Percentiles rank a stretch among this genome's conserved stretches.
phyloP scores from a whole-genome alignment of 2,113 vertebrate species.

The Natator depressus region DNA sequence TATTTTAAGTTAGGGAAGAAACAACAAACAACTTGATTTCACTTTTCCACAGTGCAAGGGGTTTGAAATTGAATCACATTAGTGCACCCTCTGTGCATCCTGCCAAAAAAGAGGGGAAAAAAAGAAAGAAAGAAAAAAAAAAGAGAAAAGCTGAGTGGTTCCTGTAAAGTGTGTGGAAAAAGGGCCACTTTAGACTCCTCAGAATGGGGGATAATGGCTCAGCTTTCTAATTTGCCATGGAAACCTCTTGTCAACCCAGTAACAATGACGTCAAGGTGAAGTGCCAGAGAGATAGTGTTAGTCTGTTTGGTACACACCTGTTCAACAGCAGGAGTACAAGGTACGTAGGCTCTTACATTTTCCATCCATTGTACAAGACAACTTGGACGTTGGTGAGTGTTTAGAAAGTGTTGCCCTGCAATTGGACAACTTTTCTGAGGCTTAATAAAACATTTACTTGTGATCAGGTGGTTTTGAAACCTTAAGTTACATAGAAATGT shows the following conservation, averaged over 20 bases:
- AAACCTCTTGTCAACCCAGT: constrained; percentile 74
- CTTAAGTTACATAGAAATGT: background rate
- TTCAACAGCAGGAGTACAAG: constrained; percentile 63
- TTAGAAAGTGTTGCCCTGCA: background rate
- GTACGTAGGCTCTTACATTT: constrained; percentile 62
- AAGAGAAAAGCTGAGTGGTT: constrained; percentile 48
- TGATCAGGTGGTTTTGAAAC: background rate
- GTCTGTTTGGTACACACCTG: constrained; percentile 67
- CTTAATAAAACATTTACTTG: background rate
- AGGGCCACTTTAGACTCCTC: constrained; percentile 57
- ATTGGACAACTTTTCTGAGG: background rate
- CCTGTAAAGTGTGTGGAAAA: constrained; percentile 25
- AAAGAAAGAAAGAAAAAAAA: no score
- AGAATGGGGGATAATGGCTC: constrained; percentile 66
- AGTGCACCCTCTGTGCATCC: background rate
- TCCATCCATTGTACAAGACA: constrained; percentile 1
- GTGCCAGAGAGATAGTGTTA: constrained; percentile 6
- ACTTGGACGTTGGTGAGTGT: background rate
- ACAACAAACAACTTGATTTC: constrained; percentile 33
- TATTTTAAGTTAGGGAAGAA: constrained; percentile 7
- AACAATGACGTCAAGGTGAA: constrained; percentile 71
- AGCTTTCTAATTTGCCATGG: constrained; percentile 73
- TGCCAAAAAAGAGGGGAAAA: constrained; percentile 24
- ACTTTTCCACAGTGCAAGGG: constrained; percentile 14
- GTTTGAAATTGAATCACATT: constrained; percentile 5